Base-by-base conservation (phyloP, 2,797 vertebrate species). In the Protosalanx chinensis region DNA sequence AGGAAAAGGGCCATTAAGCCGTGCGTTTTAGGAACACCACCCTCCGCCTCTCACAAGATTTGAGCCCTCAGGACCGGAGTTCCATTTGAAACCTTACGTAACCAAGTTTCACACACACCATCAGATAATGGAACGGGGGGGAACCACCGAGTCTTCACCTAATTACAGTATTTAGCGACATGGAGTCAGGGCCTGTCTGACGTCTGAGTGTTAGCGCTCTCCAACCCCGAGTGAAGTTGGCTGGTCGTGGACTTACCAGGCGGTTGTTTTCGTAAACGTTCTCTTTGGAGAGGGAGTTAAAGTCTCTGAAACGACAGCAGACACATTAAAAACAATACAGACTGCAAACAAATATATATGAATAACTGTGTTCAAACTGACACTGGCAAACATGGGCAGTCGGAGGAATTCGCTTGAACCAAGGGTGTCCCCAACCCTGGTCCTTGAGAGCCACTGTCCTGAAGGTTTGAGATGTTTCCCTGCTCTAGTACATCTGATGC, bases 251-350 rank as follows among this genome's bases (percentile, higher is more conserved):
- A 92, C 98, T 97, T 85, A 99, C 98, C 95, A 99, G 90, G 41
- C 81, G 92, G 89, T 99, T 99, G 91, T 99, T 99, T 81, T 98
- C 95, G 8, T 95, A 98, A 78, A 99, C 90, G 30, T 98, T 95
- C 84, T 98, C 96, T 90, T 97, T 98, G 71, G 95, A 97, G 77
- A 99, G 94, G 0, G 94, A 95, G 76, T 92, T 90, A 78, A 98
- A 98, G 82, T 98, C 94, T 91, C 98, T 99, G 90, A 32, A 87
- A 87, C 15, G 32, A 85, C 4, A 72, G 56, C 51, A 70, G 37
- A 46, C 3, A 49, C 0, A 70, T 33, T 35, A 20, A 66, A 57
- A 29, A 70, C 18, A 51, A 58, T 59, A 37, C 0, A 2, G 66
- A 49, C 68, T 71, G 41, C 49, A 10, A 7, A 8, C 10, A 10